phyloP scores from a whole-genome alignment of 2,888 invertebrate genomes.

The Aspidiotus destructor region DNA sequence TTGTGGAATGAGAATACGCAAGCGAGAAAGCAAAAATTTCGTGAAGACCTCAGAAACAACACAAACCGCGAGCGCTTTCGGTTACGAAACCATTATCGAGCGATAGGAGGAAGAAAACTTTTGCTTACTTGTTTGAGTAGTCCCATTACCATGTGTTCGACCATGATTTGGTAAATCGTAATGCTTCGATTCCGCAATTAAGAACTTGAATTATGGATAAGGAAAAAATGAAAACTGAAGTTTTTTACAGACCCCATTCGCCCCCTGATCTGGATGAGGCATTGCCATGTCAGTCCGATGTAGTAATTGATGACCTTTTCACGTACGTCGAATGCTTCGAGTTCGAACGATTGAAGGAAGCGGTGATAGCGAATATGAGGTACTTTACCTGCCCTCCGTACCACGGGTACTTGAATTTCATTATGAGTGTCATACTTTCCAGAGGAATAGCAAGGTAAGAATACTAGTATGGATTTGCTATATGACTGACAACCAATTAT shows the following conservation, averaged over 20 bases:
- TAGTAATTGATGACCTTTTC: constrained; percentile 14
- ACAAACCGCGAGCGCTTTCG: no score
- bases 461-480: background rate
- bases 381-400: constrained; percentile 21
- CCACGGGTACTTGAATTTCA: constrained; percentile 25
- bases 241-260: constrained; percentile 10
- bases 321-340: constrained; percentile 19
- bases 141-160: no score
- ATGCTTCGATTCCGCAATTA: no score
- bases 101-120: no score
- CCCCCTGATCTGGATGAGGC: constrained; percentile 6
- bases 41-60: no score
- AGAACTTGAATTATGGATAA: no score
- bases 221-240: background rate
- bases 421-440: constrained; percentile 19
- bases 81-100: no score
- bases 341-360: constrained; percentile 19
- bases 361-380: constrained; percentile 18
- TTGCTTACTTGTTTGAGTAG: no score
- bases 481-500: constrained; percentile 1
- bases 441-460: constrained; percentile 13
- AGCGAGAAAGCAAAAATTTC: no score
- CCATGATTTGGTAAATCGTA: no score
- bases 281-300: constrained; percentile 2
- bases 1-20: no score